Evolutionary conservation across 2,888 invertebrate genomes (phyloP).

Genomic region (Spodoptera picta): DNA sequence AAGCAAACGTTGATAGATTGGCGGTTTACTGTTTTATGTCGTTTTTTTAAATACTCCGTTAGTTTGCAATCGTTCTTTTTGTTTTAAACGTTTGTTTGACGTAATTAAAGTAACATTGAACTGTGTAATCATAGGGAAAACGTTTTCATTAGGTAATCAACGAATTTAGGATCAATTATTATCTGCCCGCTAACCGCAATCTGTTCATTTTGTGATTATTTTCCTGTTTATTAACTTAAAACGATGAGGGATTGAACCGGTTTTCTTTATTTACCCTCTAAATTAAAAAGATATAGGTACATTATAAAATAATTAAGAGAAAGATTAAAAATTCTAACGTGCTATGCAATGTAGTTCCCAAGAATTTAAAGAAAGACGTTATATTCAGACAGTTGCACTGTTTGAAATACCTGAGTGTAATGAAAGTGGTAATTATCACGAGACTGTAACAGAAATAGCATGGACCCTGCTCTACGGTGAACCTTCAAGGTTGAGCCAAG

Average conservation of each 20-base stretch:
- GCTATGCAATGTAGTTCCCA: too few relatives aligned
- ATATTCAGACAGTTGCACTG: too few relatives aligned
- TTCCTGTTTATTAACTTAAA: too few relatives aligned
- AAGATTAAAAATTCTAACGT: too few relatives aligned
- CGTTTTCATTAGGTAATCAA: neutral
- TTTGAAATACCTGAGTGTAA: conserved; percentile 9
- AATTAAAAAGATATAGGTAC: too few relatives aligned
- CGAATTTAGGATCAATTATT: neutral
- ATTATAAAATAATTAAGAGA: too few relatives aligned
- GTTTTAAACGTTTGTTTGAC: conserved; percentile 20
- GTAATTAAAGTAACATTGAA: conserved; percentile 30
- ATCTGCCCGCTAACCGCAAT: neutral
- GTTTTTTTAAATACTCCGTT: conserved; percentile 33
- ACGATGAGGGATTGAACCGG: too few relatives aligned
- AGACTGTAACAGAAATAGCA: conserved; percentile 49
- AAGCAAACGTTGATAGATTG: conserved; percentile 48
- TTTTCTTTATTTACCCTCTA: too few relatives aligned
- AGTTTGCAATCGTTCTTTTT: conserved; percentile 26
- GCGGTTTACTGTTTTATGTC: conserved; percentile 49
- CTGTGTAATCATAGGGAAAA: conserved; percentile 10
- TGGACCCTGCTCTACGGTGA: conserved; percentile 55
- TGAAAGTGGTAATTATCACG: conserved; percentile 44
- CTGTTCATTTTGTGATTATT: too few relatives aligned
- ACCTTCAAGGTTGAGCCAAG: conserved; percentile 68
- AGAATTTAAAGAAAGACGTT: too few relatives aligned